Conservation (phyloP, 2,797 vertebrate genomes). For the Salarias fasciatus region DNA sequence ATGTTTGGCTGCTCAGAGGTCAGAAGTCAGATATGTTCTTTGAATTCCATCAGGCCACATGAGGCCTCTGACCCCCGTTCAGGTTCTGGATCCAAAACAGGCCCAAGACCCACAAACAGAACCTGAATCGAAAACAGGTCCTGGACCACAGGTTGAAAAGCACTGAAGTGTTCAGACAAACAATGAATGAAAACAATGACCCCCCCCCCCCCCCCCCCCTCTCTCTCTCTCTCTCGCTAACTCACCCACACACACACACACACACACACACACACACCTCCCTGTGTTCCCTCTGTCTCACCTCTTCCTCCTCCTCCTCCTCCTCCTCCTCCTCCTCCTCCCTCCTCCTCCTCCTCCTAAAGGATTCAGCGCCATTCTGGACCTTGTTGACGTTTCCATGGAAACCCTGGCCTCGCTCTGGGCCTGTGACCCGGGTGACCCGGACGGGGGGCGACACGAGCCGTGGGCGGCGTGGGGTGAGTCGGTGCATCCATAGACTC, state of each 20-base stretch:
- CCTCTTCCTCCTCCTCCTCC: constrained; percentile 25
- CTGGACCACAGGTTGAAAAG: no score
- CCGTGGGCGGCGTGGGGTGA: constrained; percentile 66
- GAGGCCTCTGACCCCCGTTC: no score
- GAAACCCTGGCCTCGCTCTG: constrained; percentile 88
- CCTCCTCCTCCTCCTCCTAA: constrained; percentile 72
- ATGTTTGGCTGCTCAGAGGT: no score
- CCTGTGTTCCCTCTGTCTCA: not conserved
- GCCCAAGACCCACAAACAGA: no score
- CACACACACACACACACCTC: no score
- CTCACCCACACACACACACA: no score
- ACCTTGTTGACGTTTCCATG: constrained; percentile 89
- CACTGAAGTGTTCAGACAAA: no score
- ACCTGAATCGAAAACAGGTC: no score
- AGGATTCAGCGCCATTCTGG: constrained; percentile 71
- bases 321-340: constrained; percentile 34
- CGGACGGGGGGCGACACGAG: constrained; percentile 48
- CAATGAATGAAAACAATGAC: no score
- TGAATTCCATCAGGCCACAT: no score
- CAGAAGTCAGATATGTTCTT: no score
- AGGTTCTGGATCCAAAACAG: no score
- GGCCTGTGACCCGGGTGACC: constrained; percentile 81
- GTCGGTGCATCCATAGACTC: constrained; percentile 17
- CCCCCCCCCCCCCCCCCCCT: constrained; percentile 4
- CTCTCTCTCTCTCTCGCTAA: constrained; percentile 31